Conservation (phyloP, 2,888 invertebrate species). For the Autographa pulchrina region DNA sequence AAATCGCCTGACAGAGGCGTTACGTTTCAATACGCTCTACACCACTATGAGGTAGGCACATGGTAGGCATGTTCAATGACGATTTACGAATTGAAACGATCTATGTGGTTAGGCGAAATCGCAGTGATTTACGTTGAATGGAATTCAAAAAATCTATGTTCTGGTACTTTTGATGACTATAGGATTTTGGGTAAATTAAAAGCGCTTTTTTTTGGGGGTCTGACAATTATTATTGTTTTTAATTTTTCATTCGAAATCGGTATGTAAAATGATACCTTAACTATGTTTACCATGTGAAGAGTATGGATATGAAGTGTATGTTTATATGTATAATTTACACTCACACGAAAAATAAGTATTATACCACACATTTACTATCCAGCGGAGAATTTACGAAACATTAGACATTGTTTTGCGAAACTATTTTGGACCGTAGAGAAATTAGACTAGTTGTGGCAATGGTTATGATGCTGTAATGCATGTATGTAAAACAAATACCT, state of each 20-base stretch:
- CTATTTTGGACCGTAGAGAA: background rate
- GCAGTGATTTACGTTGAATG: background rate
- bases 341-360: background rate
- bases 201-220: too few species aligned
- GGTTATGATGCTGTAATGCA: background rate
- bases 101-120: background rate
- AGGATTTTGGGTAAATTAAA: too few species aligned
- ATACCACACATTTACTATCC: background rate
- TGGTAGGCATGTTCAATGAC: constrained; percentile 13
- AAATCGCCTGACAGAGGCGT: constrained; percentile 64
- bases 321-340: too few species aligned
- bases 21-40: constrained; percentile 51
- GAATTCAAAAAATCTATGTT: too few species aligned
- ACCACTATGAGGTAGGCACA: constrained; percentile 16
- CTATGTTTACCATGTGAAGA: too few species aligned
- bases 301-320: too few species aligned
- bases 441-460: background rate
- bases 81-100: constrained; percentile 1
- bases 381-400: background rate
- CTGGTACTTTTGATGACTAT: too few species aligned
- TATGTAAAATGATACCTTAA: too few species aligned
- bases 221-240: too few species aligned
- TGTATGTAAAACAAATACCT: background rate
- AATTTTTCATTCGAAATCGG: too few species aligned
- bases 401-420: constrained; percentile 1